These are phyloP conservation scores for Parnassius smintheus DNA, from an alignment of 2,888 invertebrate species.

Conservation along the genomic window DNA sequence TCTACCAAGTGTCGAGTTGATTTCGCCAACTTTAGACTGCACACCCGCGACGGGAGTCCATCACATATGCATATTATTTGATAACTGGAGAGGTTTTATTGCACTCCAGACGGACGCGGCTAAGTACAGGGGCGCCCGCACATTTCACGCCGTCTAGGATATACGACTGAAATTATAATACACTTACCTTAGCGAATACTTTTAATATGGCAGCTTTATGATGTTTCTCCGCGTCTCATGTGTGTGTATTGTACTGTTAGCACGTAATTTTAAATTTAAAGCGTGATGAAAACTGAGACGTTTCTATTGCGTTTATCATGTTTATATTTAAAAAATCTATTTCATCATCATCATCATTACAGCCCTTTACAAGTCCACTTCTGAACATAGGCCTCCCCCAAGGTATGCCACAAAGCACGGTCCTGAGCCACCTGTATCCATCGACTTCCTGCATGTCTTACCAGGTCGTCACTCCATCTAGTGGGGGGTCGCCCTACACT, in stretches of 20 bases:
- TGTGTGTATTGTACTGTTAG: conserved; percentile 9
- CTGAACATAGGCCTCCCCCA: no score
- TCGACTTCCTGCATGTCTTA: no score
- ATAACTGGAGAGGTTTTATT: conserved; percentile 71
- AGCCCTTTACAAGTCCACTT: no score
- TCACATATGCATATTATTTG: conserved; percentile 74
- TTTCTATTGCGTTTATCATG: neutral
- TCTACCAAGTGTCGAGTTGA: conserved; percentile 41
- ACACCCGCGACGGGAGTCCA: conserved; percentile 44
- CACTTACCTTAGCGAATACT: conserved; percentile 36
- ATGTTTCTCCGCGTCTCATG: conserved; percentile 33
- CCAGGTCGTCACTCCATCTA: no score
- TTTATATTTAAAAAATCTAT: neutral
- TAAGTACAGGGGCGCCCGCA: conserved; percentile 54
- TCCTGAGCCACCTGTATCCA: no score
- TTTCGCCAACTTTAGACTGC: conserved; percentile 55
- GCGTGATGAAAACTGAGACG: conserved; percentile 32
- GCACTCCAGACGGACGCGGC: conserved; percentile 66
- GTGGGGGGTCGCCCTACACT: no score
- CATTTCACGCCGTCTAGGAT: conserved; percentile 38
- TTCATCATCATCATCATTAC: no score
- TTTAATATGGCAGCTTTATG: conserved; percentile 54
- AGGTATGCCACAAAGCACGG: no score
- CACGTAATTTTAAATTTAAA: conserved; percentile 47
- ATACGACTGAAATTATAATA: conserved; percentile 48